Evolutionary conservation across 1,140 invertebrate genomes (phyloP), one percentile per base, ranked within the genome.

Genomic region (Lasioglossum baleicum): DNA sequence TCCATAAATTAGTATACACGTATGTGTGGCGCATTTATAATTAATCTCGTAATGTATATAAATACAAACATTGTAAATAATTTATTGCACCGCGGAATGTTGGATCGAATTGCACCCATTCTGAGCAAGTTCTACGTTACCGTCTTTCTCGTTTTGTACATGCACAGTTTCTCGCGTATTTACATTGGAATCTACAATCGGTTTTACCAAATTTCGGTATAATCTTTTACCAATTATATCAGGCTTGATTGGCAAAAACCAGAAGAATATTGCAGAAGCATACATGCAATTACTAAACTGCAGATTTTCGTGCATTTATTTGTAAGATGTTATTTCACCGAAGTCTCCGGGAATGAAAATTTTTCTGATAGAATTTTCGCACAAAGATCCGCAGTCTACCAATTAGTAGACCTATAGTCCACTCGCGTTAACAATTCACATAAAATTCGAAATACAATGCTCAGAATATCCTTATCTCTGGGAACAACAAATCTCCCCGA

Each of bases 61-160:
- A 69, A 72, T 65, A 79, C 63, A 79, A 79, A 78, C 42, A 56
- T 67, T 44, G 6, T 53, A 72, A 76, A 56, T 81, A 53, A 71
- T 66, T 67, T 60, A 78, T 63, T 65, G 40, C 66, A 66, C 65
- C 72, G 81, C 53, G 10, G 60, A 5, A 58, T 53, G 56, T 72
- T 51, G 53, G 26, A 56, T 56, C 17, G 42, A 68, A 51, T 51
- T 26, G 10, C 44, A 51, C 15, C 22, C 7, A 10, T 68, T 51
- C 22, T 68, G 42, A 51, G 48, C 48, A 42, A 69, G 17, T n/a
- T 35, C 26, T 10, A 69, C 20, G 10, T 69, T 70, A 20, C n/a
- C 35, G 51, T 53, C 17, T 20, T 15, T 53, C 3, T 53, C 44
- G 44, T 48, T 53, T 53, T 20, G 15, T 53, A 53, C 15, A 53